phyloP scores from a whole-genome alignment of 2,113 vertebrate species.

The Oenanthe oenanthe region DNA sequence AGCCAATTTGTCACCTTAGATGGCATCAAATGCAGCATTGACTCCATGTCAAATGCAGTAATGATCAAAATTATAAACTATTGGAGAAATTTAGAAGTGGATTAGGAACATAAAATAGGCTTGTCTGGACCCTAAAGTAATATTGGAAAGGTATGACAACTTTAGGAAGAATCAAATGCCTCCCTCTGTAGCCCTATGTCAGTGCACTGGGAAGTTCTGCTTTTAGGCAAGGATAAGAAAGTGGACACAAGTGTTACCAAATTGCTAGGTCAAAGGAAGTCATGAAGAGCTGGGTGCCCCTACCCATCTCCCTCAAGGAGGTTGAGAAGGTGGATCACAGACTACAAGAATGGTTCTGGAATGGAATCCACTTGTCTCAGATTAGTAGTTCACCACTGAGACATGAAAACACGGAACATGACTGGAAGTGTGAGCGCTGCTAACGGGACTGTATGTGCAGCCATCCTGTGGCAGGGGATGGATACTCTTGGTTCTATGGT shows the following conservation, averaged over 20 bases:
- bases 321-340: not conserved
- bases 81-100: not conserved
- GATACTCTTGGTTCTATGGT: not conserved
- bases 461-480: no score
- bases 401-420: not conserved
- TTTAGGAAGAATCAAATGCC: not conserved
- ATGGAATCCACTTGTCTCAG: not conserved
- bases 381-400: not conserved
- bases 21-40: not conserved
- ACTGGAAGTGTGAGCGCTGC: not conserved
- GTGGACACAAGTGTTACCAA: not conserved
- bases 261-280: not conserved
- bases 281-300: not conserved
- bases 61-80: not conserved
- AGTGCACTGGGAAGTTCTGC: rapidly evolving
- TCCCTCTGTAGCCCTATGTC: not conserved
- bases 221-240: not conserved
- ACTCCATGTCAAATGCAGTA: not conserved
- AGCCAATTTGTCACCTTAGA: not conserved
- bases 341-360: not conserved
- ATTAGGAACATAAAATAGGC: not conserved
- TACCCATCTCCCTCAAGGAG: not conserved
- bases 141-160: not conserved
- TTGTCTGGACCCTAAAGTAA: not conserved
- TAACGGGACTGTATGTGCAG: not conserved